phyloP scores from a whole-genome alignment of 2,888 invertebrate genomes.

The Tanytarsus gracilentus region DNA sequence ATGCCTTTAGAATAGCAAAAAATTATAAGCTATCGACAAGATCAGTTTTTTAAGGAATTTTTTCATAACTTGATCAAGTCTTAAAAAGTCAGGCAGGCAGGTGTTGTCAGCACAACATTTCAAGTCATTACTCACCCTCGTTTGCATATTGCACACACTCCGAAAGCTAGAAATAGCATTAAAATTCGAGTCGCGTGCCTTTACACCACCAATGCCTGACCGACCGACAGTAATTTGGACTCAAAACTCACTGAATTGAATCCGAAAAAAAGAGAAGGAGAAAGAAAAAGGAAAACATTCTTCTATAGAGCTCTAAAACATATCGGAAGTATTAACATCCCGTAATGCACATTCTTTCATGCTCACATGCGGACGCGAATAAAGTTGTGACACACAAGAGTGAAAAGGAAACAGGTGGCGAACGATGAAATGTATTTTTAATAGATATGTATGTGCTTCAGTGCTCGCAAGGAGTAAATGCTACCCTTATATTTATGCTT shows the following conservation, averaged over 20 bases:
- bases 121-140: slow-evolving; percentile 15
- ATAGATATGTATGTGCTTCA: neutral
- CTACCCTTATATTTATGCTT: slow-evolving; percentile 26
- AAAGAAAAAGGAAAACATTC: too few species aligned
- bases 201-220: neutral
- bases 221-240: too few species aligned
- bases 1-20: too few species aligned
- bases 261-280: too few species aligned
- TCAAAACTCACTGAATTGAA: slow-evolving; percentile 17
- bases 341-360: slow-evolving; percentile 10
- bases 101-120: neutral
- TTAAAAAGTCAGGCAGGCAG: neutral
- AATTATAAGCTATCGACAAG: neutral
- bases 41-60: neutral
- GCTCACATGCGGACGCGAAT: neutral
- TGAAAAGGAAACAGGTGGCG: slow-evolving; percentile 15
- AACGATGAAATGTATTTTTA: neutral
- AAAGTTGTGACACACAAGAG: neutral
- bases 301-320: too few species aligned
- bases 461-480: neutral
- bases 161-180: neutral
- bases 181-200: slow-evolving; percentile 21
- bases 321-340: neutral
- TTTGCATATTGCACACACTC: slow-evolving; percentile 16
- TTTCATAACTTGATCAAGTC: neutral